A percentile compares a stretch with the other conserved stretches of the same genome.
phyloP scores from a whole-genome alignment of 1,140 invertebrate genomes.

The Pseudomyrmex cubaensis region DNA sequence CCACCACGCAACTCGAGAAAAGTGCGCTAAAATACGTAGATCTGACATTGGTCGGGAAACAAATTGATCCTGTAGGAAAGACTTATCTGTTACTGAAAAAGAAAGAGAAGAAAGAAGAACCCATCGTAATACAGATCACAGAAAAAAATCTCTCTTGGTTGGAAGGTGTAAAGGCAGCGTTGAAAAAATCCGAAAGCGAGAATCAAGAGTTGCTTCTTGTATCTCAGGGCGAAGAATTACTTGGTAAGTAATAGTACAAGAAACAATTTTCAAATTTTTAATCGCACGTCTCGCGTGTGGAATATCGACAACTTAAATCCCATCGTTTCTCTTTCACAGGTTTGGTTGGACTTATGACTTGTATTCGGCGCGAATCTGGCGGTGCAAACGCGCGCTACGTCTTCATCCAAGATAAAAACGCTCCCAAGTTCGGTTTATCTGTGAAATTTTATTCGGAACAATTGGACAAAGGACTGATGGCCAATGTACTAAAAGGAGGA shows the following conservation, averaged over 20 bases:
- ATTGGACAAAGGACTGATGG: constrained; percentile 91
- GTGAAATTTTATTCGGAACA: constrained; percentile 87
- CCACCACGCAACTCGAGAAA: constrained; percentile 84
- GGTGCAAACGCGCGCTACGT: constrained; percentile 90
- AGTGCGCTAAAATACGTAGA: constrained; percentile 75
- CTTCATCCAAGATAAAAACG: constrained; percentile 88
- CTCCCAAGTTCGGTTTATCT: constrained; percentile 87
- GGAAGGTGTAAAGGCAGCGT: constrained; percentile 90
- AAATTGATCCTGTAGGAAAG: constrained; percentile 85
- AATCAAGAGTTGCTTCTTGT: constrained; percentile 89
- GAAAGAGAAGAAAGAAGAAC: constrained; percentile 80
- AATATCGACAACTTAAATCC: not conserved
- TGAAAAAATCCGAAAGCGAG: constrained; percentile 87
- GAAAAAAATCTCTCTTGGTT: constrained; percentile 93
- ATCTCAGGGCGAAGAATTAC: constrained; percentile 87
- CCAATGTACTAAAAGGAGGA: constrained; percentile 92
- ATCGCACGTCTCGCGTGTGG: not conserved
- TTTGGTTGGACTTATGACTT: constrained; percentile 95
- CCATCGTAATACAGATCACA: constrained; percentile 87
- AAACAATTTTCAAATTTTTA: constrained; percentile 15
- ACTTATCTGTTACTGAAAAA: constrained; percentile 87
- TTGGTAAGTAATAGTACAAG: constrained; percentile 75
- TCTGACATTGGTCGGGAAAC: constrained; percentile 86
- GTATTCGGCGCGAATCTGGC: constrained; percentile 93
- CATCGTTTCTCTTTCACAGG: constrained; percentile 84